Base-by-base conservation (phyloP, 2,888 invertebrate genomes). In the Exocentrus adspersus region DNA sequence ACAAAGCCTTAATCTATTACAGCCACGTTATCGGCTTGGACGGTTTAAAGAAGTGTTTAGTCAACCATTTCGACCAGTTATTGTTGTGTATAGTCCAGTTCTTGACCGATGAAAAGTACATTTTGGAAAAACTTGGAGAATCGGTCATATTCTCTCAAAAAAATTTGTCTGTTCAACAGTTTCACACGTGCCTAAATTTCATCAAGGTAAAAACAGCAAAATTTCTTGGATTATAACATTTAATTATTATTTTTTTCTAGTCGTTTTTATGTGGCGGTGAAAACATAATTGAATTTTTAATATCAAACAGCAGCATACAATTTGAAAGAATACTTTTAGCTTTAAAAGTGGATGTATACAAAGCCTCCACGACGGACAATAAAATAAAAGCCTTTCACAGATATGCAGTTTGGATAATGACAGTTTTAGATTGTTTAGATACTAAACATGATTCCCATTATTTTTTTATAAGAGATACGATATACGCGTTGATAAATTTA, bases 401-500 rank as follows among this genome's bases (percentile, higher is more conserved):
- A 0, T 90, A 87, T 68, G 76, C 85, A 2, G 60, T 70, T 37
- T 84, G 89, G 65, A 79, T 81, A 17, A 75, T 86, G 6, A 80
- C 85, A 17, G 77, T 85, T 30, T 74, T 86, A 1, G 81, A 84
- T 0, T 72, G 77, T 17, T 65, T 85, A 4, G 64, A 75, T 1
- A 7, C 41, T 46, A 82, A n/a, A 77, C 80, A 3, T 76, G 82
- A 48, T 72, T 81, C 1, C n/a, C 85, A 85, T 5, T 79, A 83
- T 0, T 89, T 86, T 69, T 75, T 90, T 10, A 82, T 87, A 37
- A 85, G 87, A 70, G 89, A 87, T 70, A 81, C 86, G 4, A 84
- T 85, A 56, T 84, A 86, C 65, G 86, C 84, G 57, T 77, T 89
- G 17, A 77, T 86, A 1, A 82, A 87, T 69, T 80, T 86, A 1